A percentile compares a stretch with the other conserved stretches of the same genome.
Evolutionary conservation across 2,888 invertebrate species (phyloP).

Genomic region (Vanessa cardui): DNA sequence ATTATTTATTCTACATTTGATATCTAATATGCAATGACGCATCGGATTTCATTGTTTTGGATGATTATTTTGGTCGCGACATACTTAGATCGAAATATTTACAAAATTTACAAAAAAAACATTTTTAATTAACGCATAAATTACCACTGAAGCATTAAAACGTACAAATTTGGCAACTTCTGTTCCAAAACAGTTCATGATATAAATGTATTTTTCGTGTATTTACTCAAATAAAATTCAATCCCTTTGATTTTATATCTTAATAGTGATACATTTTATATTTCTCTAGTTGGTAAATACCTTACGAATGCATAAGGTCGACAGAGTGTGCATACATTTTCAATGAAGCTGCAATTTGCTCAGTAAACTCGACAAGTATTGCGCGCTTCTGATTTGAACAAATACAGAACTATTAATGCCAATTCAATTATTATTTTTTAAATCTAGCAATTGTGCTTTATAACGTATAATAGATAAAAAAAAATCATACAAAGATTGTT

Average conservation of each 20-base stretch:
- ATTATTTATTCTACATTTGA: no score
- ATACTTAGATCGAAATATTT: no score
- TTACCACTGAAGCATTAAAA: no score
- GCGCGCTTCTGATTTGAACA: conserved; percentile 6
- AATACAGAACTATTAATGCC: conserved; percentile 4
- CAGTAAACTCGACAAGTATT: conserved; percentile 15
- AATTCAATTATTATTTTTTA: background rate
- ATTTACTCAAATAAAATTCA: background rate
- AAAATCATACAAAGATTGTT: background rate
- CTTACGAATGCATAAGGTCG: conserved; percentile 11
- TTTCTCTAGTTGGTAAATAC: conserved; percentile 4
- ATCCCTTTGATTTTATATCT: background rate
- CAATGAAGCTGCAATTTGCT: conserved; percentile 23
- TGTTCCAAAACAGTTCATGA: background rate
- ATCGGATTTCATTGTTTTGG: no score
- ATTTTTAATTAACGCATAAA: no score
- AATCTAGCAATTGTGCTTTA: background rate
- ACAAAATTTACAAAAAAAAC: no score
- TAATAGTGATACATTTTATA: background rate
- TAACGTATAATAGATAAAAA: no score
- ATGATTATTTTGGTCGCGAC: no score
- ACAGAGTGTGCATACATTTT: conserved; percentile 26
- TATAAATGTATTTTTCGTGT: background rate
- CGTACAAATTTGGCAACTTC: no score
- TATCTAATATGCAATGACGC: no score